Evolutionary conservation across 2,797 vertebrate genomes (phyloP), one percentile per base, ranked within the genome.

Genomic region (Diglossa cyanea): DNA sequence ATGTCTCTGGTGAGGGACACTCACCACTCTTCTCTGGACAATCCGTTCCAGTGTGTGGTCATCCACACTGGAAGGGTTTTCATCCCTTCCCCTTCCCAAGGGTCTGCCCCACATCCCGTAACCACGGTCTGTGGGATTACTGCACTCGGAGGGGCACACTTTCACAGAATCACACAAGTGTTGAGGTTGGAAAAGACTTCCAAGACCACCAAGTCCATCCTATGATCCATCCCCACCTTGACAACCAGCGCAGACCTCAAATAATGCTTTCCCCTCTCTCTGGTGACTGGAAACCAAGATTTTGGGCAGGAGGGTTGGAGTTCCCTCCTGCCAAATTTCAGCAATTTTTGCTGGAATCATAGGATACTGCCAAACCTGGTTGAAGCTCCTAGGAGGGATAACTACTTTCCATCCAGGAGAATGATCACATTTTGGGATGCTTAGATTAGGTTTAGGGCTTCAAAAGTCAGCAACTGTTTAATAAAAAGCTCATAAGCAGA

Each of bases 401-500:
- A 30, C 35, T 58, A 13, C 62, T 84, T 84, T 71, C 60, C 63
- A 26, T 66, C 70, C 62, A 65, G 67, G 53, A 79, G 54, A 84
- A 62, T 1, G 39, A 75, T 73, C 81, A 13, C 91, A 44, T 96
- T 86, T 84, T 93, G 33, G 35, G 60, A 88, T 90, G 86, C 67
- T 92, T 88, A 62, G 73, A 45, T 90, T 57, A 72, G 35, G 51
- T 81, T 90, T 84, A 86, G 48, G 62, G 68, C 94, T 95, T 81
- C 74, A 53, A 42, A 92, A 93, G 77, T 87, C 80, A 90, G 80
- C 79, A 93, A 91, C 77, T 78, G 66, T 81, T 93, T 81, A 81
- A 90, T 90, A 78, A 79, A 84, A 95, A 84, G 47, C 79, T 96
- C 86, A 67, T 87, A 92, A 92, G 84, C 60, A 70, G 84, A 79